phyloP scores from a whole-genome alignment of 2,113 vertebrate genomes.

The Peromyscus leucopus region DNA sequence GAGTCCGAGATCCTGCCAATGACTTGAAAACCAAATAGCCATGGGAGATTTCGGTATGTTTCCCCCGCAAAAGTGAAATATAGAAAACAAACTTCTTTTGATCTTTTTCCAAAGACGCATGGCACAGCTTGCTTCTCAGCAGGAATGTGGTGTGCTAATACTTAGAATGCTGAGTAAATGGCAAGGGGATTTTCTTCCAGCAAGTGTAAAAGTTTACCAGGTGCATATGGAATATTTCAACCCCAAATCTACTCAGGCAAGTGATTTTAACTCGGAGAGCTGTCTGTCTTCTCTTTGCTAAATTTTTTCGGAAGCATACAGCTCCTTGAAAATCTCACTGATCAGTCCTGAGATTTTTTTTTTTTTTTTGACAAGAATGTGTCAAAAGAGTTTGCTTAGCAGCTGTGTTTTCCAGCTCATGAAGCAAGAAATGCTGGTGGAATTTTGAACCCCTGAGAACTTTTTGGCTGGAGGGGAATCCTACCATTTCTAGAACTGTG shows the following conservation, averaged over 20 bases:
- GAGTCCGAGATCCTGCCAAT: not conserved
- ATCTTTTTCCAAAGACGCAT: conserved; percentile 37
- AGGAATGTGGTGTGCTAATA: not conserved
- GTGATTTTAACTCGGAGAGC: not conserved
- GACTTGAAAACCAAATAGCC: conserved; percentile 42
- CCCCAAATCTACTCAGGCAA: not conserved
- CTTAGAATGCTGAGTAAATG: not conserved
- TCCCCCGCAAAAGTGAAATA: not conserved
- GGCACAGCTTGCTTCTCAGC: conserved; percentile 35
- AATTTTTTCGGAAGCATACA: not conserved
- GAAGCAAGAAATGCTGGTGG: conserved; percentile 20
- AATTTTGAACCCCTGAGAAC: conserved; percentile 5
- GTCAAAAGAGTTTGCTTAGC: not conserved
- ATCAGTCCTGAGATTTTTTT: not conserved
- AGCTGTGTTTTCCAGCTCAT: conserved; percentile 1
- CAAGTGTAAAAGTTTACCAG: not conserved
- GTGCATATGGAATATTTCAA: not conserved
- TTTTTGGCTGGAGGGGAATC: conserved; percentile 23
- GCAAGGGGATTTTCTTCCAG: not conserved
- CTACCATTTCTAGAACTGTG: conserved; percentile 18
- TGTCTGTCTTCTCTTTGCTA: conserved; percentile 26
- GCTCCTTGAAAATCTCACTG: not conserved
- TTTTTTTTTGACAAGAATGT: not conserved
- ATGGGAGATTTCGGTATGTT: not conserved
- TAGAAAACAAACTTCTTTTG: conserved; percentile 12